A percentile compares a stretch with the other conserved stretches of the same genome.
Conservation (phyloP, 2,888 invertebrate species). For the Ophonus ardosiacus region DNA sequence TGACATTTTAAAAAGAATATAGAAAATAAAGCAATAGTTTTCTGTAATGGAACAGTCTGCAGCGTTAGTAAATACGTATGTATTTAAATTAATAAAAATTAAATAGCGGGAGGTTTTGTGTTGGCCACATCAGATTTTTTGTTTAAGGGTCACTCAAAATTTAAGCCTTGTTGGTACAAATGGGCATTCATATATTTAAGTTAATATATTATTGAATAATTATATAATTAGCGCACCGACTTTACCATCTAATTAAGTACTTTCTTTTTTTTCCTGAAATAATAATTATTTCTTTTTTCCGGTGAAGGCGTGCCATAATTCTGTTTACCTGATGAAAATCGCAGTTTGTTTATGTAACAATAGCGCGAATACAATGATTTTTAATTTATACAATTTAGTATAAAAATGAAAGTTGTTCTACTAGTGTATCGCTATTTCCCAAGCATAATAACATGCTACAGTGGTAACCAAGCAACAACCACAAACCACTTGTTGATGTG, state of each 20-base stretch:
- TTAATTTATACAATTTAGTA: neutral
- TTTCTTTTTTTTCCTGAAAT: neutral
- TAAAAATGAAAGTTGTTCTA: constrained; percentile 6
- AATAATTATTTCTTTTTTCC: neutral
- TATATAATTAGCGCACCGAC: neutral
- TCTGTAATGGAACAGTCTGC: too few species aligned
- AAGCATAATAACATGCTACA: neutral
- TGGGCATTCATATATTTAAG: too few species aligned
- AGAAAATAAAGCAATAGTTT: too few species aligned
- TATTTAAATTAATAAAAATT: too few species aligned
- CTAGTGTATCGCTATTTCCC: neutral
- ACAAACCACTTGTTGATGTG: neutral
- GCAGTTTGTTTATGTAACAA: neutral
- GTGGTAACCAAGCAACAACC: neutral
- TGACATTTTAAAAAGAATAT: too few species aligned
- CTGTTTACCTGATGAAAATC: neutral
- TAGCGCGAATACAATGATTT: neutral
- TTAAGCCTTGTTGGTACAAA: too few species aligned
- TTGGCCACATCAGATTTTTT: too few species aligned
- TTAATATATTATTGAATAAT: too few species aligned
- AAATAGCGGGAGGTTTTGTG: too few species aligned
- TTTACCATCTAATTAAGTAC: neutral
- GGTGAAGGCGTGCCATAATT: too few species aligned
- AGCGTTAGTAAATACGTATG: too few species aligned
- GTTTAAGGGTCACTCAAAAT: too few species aligned